These are phyloP conservation scores for Peribatodes rhomboidaria DNA, from an alignment of 2,888 invertebrate genomes.

Conservation along the genomic window DNA sequence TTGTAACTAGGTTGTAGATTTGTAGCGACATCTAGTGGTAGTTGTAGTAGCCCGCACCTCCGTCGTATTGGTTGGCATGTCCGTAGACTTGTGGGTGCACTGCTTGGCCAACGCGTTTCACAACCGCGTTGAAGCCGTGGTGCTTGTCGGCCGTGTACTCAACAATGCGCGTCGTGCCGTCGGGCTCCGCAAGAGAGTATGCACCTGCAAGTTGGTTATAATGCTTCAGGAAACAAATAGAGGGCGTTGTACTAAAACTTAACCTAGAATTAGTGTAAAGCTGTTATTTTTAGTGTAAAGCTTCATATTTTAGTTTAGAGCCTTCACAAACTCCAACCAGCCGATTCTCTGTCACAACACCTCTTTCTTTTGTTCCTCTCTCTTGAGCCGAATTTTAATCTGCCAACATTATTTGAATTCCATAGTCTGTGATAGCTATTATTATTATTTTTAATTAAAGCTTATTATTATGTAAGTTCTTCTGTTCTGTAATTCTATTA, in stretches of 20 bases:
- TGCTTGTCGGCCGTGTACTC: conserved; percentile 84
- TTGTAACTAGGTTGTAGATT: conserved; percentile 44
- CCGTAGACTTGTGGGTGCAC: conserved; percentile 78
- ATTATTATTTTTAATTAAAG: too few species aligned
- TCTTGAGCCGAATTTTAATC: too few species aligned
- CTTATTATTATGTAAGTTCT: too few species aligned
- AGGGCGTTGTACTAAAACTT: conserved; percentile 21
- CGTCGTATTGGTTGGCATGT: conserved; percentile 59
- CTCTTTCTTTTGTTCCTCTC: too few species aligned
- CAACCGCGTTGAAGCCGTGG: conserved; percentile 83
- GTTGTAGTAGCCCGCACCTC: conserved; percentile 62
- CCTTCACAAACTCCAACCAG: too few species aligned
- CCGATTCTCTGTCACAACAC: too few species aligned
- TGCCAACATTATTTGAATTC: too few species aligned
- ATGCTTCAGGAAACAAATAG: conserved; percentile 15
- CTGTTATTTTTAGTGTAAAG: background rate
- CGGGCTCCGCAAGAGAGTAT: conserved; percentile 81
- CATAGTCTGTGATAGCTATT: too few species aligned
- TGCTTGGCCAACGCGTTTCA: conserved; percentile 81
- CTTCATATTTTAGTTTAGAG: background rate
- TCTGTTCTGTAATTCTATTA: background rate
- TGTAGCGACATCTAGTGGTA: conserved; percentile 75
- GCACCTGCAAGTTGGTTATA: conserved; percentile 66
- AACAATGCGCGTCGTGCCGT: conserved; percentile 82
- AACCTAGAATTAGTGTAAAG: too few species aligned